Percentiles rank a stretch among this genome's conserved stretches.
phyloP scores from a whole-genome alignment of 2,113 vertebrate genomes.

The Fulica atra region DNA sequence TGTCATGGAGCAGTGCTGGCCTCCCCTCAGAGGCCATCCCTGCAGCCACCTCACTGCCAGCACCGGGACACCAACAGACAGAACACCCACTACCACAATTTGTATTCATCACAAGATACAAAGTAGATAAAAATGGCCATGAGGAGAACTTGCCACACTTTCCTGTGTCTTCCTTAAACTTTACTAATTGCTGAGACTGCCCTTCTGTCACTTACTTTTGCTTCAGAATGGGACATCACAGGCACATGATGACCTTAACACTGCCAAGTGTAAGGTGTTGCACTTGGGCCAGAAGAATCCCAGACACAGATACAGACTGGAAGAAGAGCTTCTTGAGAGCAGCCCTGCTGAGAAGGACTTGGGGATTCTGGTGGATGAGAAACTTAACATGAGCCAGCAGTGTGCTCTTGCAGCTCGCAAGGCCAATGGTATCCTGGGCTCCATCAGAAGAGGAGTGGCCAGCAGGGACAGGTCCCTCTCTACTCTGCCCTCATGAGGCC shows the following conservation, averaged over 20 bases:
- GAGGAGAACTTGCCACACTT: background rate
- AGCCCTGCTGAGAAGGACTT: too few relatives aligned
- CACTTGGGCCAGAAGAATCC: too few relatives aligned
- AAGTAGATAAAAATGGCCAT: background rate
- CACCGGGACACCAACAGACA: background rate
- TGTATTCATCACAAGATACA: background rate
- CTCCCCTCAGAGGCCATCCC: background rate
- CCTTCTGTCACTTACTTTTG: background rate
- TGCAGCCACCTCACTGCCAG: background rate
- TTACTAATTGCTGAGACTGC: background rate
- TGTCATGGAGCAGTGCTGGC: background rate
- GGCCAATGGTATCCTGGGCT: too few relatives aligned
- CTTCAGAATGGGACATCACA: background rate
- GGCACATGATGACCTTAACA: background rate
- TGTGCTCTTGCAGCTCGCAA: too few relatives aligned
- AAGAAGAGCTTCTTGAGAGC: too few relatives aligned
- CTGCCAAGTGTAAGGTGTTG: too few relatives aligned
- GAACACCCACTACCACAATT: background rate
- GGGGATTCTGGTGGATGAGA: too few relatives aligned
- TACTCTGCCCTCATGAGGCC: too few relatives aligned
- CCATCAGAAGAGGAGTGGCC: too few relatives aligned
- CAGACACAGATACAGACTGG: too few relatives aligned
- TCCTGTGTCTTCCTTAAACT: background rate
- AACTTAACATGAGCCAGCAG: too few relatives aligned
- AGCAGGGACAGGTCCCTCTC: too few relatives aligned